These are phyloP conservation scores for Nemopilema nomurai DNA, from an alignment of 30 jellyfish, hydroid and myxozoan genomes.

Conservation along the genomic window DNA sequence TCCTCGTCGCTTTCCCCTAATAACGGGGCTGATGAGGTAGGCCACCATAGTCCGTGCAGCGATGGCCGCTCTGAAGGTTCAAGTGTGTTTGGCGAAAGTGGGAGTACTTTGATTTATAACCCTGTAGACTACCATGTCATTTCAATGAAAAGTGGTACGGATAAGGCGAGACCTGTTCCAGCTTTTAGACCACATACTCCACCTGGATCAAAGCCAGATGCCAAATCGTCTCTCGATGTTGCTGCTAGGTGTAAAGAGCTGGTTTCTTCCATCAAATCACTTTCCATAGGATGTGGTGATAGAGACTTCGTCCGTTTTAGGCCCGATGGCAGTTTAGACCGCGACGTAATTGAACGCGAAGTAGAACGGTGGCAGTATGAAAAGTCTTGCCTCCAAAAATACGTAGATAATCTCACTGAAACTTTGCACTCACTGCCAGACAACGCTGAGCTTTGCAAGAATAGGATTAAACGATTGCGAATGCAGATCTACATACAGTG, in stretches of 20 bases:
- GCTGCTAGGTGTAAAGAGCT: not conserved
- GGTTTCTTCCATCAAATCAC: not conserved
- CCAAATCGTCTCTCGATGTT: not conserved
- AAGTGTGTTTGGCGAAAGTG: not conserved
- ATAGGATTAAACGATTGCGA: conserved; percentile 25
- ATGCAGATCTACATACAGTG: conserved; percentile 37
- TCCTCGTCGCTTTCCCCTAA: not conserved
- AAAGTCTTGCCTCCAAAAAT: conserved; percentile 28
- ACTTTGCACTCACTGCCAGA: not conserved
- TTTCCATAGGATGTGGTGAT: not conserved
- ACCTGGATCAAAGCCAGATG: not conserved
- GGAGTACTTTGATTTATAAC: not conserved
- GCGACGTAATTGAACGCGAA: conserved; percentile 26
- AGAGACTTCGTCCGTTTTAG: not conserved
- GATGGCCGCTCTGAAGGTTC: not conserved
- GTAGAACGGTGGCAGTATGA: conserved; percentile 30
- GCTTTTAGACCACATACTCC: conserved; percentile 25
- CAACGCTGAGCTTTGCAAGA: not conserved
- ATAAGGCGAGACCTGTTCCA: not conserved
- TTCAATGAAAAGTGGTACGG: not conserved
- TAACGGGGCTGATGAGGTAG: not conserved
- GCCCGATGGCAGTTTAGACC: conserved; percentile 9
- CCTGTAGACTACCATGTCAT: not conserved
- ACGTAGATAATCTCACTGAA: conserved; percentile 11
- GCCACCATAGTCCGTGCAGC: not conserved